Conservation (phyloP, 2,113 vertebrate genomes). For the Casuarius casuarius region DNA sequence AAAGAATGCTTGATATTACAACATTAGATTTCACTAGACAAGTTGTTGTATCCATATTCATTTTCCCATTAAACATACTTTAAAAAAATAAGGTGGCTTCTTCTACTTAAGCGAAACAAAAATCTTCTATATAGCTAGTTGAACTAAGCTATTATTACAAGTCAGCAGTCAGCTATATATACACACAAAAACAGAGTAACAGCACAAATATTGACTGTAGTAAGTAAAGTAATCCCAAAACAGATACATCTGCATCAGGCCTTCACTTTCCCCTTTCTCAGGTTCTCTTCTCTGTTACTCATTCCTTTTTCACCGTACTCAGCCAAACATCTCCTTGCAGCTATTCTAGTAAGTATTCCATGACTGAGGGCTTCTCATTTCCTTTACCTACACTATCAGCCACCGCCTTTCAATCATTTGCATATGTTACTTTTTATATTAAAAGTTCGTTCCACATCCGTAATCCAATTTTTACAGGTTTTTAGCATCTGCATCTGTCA, state of each 20-base stretch:
- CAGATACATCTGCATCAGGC: not conserved
- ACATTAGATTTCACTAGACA: not conserved
- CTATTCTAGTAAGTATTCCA: not conserved
- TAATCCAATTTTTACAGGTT: not conserved
- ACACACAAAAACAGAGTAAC: not conserved
- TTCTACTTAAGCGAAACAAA: not conserved
- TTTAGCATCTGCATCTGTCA: not conserved
- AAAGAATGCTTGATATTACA: not conserved
- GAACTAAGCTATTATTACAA: not conserved
- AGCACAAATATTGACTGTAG: not conserved
- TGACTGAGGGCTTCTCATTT: not conserved
- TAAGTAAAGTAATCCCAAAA: not conserved
- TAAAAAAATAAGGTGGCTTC: not conserved
- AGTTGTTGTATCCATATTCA: not conserved
- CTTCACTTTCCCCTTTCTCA: not conserved
- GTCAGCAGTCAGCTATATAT: not conserved
- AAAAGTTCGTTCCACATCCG: not conserved
- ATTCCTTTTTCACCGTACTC: not conserved
- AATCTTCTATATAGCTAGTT: not conserved
- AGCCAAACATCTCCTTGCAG: not conserved
- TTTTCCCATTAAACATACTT: not conserved
- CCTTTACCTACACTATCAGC: not conserved
- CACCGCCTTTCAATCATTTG: not conserved
- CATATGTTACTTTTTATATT: not conserved
- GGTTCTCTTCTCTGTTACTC: not conserved